Conservation (phyloP, 1,140 invertebrate species). For the Glossosoma conforme region DNA sequence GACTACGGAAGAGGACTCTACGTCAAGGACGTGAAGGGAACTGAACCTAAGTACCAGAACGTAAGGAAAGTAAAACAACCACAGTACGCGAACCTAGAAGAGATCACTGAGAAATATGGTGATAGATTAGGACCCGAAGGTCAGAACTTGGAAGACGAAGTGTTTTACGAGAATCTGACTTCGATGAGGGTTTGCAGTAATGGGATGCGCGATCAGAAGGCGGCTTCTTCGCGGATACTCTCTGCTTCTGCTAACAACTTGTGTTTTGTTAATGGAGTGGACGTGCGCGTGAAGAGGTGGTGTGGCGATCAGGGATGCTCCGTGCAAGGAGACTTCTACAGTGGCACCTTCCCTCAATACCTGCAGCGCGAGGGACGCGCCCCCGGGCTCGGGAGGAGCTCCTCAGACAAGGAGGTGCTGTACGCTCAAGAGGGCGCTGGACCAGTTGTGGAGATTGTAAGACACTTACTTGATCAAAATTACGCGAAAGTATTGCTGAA, state of each 20-base stretch:
- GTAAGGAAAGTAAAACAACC: constrained; percentile 41
- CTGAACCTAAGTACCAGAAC: constrained; percentile 45
- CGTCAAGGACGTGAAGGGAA: constrained; percentile 9
- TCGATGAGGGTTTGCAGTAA: constrained; percentile 40
- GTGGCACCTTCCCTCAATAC: constrained; percentile 48
- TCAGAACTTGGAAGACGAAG: constrained; percentile 48
- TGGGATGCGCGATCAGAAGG: constrained; percentile 14
- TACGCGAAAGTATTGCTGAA: too few relatives aligned
- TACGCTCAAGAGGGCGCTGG: not conserved
- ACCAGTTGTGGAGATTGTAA: constrained; percentile 19
- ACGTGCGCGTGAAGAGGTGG: constrained; percentile 45
- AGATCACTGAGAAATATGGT: constrained; percentile 46
- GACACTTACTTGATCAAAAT: not conserved
- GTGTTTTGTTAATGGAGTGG: constrained; percentile 45
- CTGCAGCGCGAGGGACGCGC: constrained; percentile 21
- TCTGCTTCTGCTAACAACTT: constrained; percentile 41
- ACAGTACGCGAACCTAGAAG: constrained; percentile 46
- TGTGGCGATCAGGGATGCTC: constrained; percentile 43
- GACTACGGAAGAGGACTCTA: constrained; percentile 26
- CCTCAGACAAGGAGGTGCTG: constrained; percentile 11
- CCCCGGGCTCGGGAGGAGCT: constrained; percentile 6
- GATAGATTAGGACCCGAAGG: constrained; percentile 48
- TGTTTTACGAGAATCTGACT: constrained; percentile 46
- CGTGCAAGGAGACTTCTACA: constrained; percentile 43
- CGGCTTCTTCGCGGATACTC: constrained; percentile 36